Percentiles rank a stretch among this genome's conserved stretches.
Evolutionary conservation across 2,797 vertebrate genomes (phyloP).

Genomic region (Sciurus carolinensis): DNA sequence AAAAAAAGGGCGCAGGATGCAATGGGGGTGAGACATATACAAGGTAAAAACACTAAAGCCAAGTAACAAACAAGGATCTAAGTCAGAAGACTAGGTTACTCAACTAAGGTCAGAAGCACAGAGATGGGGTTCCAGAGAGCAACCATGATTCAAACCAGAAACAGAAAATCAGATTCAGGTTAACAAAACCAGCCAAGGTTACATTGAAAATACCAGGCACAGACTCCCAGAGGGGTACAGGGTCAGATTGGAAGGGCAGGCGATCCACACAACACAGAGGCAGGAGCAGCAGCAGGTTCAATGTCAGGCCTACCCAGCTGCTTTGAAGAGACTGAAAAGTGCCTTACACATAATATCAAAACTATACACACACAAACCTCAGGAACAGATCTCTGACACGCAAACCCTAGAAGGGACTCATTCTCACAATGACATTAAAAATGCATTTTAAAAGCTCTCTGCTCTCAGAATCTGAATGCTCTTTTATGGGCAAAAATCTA

Average conservation of each 20-base stretch:
- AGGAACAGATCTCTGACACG: not conserved
- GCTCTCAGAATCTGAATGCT: not conserved
- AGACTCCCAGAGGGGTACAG: not conserved
- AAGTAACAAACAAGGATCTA: slow-evolving; percentile 27
- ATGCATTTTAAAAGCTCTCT: not conserved
- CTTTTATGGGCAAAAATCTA: not conserved
- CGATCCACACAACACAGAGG: not conserved
- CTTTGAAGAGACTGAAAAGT: not conserved
- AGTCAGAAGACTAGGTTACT: not conserved
- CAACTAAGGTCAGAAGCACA: slow-evolving; percentile 4
- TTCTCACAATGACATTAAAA: not conserved
- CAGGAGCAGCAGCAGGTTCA: too few species aligned
- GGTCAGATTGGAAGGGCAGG: not conserved
- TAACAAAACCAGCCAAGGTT: not conserved
- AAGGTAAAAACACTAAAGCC: not conserved
- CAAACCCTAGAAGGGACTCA: not conserved
- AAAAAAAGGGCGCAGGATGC: not conserved
- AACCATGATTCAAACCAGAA: not conserved
- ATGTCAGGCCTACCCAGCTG: not conserved
- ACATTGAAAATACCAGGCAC: not conserved
- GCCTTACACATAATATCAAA: too few species aligned
- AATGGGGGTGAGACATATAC: not conserved
- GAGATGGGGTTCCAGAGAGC: not conserved
- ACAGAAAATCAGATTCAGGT: slow-evolving; percentile 13
- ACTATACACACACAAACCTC: not conserved